A percentile compares a stretch with the other conserved stretches of the same genome.
These are phyloP conservation scores for Sinhomidia bicolor DNA, from an alignment of 2,888 invertebrate species.

Conservation along the genomic window DNA sequence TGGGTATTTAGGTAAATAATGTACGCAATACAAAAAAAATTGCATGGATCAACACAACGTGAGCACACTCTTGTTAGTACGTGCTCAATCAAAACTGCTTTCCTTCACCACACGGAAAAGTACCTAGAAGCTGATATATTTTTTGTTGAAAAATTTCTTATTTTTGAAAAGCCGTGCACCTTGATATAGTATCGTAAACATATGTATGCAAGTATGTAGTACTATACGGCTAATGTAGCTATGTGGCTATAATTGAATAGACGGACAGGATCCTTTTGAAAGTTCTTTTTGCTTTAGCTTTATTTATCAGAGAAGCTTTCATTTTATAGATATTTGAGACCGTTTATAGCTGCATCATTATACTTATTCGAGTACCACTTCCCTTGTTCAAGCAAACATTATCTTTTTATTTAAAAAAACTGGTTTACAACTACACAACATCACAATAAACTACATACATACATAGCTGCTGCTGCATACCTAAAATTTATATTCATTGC, in stretches of 20 bases:
- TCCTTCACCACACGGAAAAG: not conserved
- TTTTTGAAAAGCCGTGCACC: too few relatives aligned
- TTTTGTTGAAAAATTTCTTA: conserved; percentile 13
- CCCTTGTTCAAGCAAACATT: not conserved
- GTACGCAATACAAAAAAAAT: too few relatives aligned
- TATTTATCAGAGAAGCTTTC: not conserved
- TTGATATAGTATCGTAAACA: too few relatives aligned
- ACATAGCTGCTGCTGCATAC: too few relatives aligned
- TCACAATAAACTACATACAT: too few relatives aligned
- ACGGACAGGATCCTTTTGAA: not conserved
- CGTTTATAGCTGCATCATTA: not conserved
- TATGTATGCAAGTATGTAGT: too few relatives aligned
- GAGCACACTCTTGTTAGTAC: not conserved
- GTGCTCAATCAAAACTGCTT: conserved; percentile 10
- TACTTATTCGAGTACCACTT: not conserved
- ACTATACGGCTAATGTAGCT: not conserved
- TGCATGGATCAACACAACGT: too few relatives aligned
- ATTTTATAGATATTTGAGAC: not conserved
- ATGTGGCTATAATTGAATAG: not conserved
- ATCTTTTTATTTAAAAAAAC: conserved; percentile 32
- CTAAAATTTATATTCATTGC: too few relatives aligned
- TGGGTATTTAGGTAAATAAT: too few relatives aligned
- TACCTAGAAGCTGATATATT: not conserved
- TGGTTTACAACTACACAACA: conserved; percentile 48
- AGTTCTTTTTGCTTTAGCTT: not conserved